phyloP scores from a whole-genome alignment of 2,113 vertebrate species.

The Centropus unirufus region DNA sequence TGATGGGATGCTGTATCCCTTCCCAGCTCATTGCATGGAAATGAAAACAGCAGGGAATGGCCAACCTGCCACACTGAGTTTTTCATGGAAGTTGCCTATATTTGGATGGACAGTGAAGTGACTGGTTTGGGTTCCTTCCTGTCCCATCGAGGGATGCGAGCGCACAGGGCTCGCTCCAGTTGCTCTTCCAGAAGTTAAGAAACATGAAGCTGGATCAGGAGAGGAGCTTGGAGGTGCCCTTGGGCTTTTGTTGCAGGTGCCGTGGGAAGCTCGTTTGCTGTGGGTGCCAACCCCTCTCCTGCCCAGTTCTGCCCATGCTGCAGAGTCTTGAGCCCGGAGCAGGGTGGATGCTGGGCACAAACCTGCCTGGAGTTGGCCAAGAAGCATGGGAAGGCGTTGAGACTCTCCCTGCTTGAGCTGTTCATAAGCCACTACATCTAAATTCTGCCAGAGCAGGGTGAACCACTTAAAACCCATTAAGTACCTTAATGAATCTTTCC shows the following conservation, averaged over 20 bases:
- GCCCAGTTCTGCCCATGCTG: not conserved
- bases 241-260: not conserved
- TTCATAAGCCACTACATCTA: fast-evolving
- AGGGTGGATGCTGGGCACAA: not conserved
- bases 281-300: not conserved
- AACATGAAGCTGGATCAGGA: fast-evolving
- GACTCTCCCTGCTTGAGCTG: not conserved
- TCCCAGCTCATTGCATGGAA: not conserved
- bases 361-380: fast-evolving
- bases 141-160: fast-evolving
- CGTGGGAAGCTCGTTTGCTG: not conserved
- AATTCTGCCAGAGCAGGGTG: not conserved
- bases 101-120: not conserved
- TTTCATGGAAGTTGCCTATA: not conserved
- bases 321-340: not conserved
- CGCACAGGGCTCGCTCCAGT: fast-evolving
- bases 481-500: not conserved
- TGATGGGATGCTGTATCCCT: not conserved
- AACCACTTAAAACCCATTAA: not conserved
- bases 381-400: fast-evolving
- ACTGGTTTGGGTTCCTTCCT: not conserved
- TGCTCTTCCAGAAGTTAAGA: too few species aligned
- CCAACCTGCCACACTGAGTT: not conserved
- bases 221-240: not conserved
- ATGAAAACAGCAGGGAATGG: not conserved